These are phyloP conservation scores for Brachionus sp. DNA, from an alignment of 1,140 invertebrate genomes.

Conservation along the genomic window DNA sequence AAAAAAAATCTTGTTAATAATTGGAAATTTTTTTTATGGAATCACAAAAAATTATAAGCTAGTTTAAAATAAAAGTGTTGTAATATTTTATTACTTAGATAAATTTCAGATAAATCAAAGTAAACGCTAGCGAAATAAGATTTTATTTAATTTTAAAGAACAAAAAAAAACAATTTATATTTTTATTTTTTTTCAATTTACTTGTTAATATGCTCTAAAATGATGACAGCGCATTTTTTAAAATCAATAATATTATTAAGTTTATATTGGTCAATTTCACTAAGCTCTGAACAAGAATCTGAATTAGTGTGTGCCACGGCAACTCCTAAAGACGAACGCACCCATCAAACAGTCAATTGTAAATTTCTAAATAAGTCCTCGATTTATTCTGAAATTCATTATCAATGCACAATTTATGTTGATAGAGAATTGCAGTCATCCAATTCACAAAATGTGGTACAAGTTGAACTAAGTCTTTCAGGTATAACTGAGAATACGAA, in stretches of 20 bases:
- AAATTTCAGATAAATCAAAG: not conserved
- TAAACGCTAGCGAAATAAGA: not conserved
- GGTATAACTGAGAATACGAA: not conserved
- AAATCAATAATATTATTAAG: not conserved
- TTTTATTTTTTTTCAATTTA: not conserved
- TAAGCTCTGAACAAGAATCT: not conserved
- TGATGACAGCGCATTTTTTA: not conserved
- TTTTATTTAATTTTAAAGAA: not conserved
- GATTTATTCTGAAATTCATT: not conserved
- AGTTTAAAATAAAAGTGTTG: not conserved
- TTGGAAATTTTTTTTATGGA: not conserved
- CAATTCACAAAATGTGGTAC: not conserved
- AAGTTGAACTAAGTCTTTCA: not conserved
- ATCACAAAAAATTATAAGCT: not conserved
- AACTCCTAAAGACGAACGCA: not conserved
- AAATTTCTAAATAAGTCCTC: not conserved
- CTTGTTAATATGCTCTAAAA: not conserved
- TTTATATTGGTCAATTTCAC: not conserved
- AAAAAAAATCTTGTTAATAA: not conserved
- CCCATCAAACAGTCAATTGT: constrained; percentile 14
- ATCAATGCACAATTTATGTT: not conserved
- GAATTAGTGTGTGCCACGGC: not conserved
- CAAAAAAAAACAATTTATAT: no score
- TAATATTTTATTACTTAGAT: not conserved
- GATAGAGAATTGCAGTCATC: not conserved